These are phyloP conservation scores for Diabrotica balteata DNA, from an alignment of 2,888 invertebrate species.

Conservation along the genomic window DNA sequence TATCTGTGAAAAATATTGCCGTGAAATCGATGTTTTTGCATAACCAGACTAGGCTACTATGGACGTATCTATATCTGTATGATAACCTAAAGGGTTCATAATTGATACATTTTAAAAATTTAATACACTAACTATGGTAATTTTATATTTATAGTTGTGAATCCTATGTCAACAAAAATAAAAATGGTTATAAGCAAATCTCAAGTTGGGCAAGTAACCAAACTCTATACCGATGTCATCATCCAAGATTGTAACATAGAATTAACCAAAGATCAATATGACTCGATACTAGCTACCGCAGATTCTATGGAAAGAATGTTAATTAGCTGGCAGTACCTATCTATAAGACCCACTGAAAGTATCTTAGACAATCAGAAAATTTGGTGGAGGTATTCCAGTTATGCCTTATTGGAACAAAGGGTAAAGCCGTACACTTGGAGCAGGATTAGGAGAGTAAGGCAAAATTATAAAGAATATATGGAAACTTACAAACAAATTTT, in stretches of 20 bases:
- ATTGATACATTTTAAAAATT: too few relatives aligned
- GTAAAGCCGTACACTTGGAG: conserved; percentile 79
- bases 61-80: too few relatives aligned
- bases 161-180: conserved; percentile 79
- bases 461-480: conserved; percentile 74
- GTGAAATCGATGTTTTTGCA: too few relatives aligned
- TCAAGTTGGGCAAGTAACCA: conserved; percentile 64
- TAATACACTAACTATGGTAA: too few relatives aligned
- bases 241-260: conserved; percentile 79
- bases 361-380: conserved; percentile 66
- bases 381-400: conserved; percentile 82
- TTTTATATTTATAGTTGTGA: conserved; percentile 68
- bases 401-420: conserved; percentile 73
- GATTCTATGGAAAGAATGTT: conserved; percentile 70
- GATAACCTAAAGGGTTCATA: too few relatives aligned
- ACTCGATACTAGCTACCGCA: conserved; percentile 66
- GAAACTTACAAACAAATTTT: conserved; percentile 75
- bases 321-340: conserved; percentile 67
- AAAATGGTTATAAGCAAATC: conserved; percentile 73
- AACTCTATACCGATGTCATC: conserved; percentile 73
- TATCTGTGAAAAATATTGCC: too few relatives aligned
- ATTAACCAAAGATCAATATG: conserved; percentile 75
- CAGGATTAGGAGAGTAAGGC: conserved; percentile 71
- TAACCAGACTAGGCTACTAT: too few relatives aligned
- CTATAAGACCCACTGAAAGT: conserved; percentile 51